Conservation (phyloP, 1,140 invertebrate genomes). For the Nomia melanderi region DNA sequence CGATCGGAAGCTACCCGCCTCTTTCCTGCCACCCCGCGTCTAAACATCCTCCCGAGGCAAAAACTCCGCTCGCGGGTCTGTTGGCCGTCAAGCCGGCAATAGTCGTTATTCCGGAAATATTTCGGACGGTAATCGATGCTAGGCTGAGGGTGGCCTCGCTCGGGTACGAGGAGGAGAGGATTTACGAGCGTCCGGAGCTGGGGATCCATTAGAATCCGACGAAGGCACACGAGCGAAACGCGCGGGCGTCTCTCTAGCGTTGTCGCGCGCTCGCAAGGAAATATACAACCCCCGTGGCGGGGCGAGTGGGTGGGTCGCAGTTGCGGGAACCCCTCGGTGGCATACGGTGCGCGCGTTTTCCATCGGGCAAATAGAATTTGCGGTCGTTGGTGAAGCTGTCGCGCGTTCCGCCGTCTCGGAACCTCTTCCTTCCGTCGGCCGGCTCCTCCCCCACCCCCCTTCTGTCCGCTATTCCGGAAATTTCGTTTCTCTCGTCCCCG, state of each 20-base stretch:
- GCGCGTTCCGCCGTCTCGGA: constrained; percentile 16
- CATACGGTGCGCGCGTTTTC: constrained; percentile 69
- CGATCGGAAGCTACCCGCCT: too few relatives aligned
- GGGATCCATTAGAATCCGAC: constrained; percentile 54
- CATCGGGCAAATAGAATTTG: constrained; percentile 78
- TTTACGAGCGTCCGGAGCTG: constrained; percentile 15
- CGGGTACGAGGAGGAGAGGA: neutral
- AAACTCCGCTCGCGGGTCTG: neutral
- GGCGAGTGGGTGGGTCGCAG: constrained; percentile 23
- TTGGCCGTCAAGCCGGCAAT: constrained; percentile 31
- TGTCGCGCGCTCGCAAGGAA: neutral
- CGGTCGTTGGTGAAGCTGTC: constrained; percentile 60
- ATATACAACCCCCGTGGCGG: neutral
- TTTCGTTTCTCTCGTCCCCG: neutral
- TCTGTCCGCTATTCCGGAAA: neutral
- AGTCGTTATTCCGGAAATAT: constrained; percentile 43
- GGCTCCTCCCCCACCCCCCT: too few relatives aligned
- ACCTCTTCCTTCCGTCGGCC: too few relatives aligned
- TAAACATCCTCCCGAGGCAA: neutral
- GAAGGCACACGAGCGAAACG: neutral
- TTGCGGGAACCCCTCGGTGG: constrained; percentile 50
- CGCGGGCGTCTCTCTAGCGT: neutral
- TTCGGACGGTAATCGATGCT: constrained; percentile 38
- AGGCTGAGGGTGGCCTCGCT: too few relatives aligned
- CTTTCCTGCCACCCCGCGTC: too few relatives aligned